A percentile compares a stretch with the other conserved stretches of the same genome.
Conservation (phyloP, 2,797 vertebrate species). For the Chloroceryle inda region DNA sequence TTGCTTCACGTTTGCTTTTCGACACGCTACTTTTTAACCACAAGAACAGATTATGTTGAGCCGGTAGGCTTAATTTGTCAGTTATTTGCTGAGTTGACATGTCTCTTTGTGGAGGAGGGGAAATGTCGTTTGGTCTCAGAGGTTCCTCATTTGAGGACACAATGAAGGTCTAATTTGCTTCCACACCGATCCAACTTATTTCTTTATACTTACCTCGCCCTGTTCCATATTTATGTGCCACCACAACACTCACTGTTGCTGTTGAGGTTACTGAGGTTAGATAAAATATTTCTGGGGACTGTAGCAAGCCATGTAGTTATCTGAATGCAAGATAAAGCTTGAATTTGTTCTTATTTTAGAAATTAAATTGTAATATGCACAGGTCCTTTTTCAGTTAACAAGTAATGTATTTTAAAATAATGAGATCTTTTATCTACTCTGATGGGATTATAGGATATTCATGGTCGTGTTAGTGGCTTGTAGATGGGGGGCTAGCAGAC, state of each 20-base stretch:
- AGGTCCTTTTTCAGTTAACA: not conserved
- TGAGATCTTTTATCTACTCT: not conserved
- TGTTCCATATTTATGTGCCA: not conserved
- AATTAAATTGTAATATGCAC: not conserved
- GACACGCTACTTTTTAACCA: not conserved
- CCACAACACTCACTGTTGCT: not conserved
- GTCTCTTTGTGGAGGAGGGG: not conserved
- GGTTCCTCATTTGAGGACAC: constrained; percentile 43
- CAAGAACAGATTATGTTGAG: not conserved
- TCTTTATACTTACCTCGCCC: not conserved
- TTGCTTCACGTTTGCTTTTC: not conserved
- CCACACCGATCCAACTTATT: not conserved
- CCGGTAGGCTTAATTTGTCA: not conserved
- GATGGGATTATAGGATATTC: not conserved
- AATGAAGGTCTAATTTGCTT: not conserved
- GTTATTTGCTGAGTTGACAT: constrained; percentile 20
- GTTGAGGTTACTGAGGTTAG: not conserved
- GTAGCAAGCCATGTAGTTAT: not conserved
- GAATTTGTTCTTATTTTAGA: not conserved
- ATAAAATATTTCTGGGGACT: not conserved
- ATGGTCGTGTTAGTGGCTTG: not conserved
- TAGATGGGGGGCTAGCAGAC: not conserved
- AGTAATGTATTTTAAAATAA: not conserved
- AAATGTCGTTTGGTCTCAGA: not conserved
- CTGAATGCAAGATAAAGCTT: not conserved